These are phyloP conservation scores for Thymelicus acteon DNA, from an alignment of 2,888 invertebrate genomes.

Conservation along the genomic window DNA sequence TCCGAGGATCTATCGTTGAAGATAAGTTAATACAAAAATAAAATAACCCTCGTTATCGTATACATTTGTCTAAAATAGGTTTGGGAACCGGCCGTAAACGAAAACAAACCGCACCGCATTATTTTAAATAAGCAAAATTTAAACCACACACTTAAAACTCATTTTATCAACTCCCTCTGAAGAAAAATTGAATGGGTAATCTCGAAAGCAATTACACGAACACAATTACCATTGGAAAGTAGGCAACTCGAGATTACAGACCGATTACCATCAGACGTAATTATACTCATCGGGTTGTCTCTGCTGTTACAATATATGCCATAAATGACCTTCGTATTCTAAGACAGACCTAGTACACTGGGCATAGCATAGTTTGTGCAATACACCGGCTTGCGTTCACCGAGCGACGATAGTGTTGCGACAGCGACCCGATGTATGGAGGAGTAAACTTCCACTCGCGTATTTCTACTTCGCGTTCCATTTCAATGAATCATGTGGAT, in stretches of 20 bases:
- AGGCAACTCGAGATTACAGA: conserved; percentile 25
- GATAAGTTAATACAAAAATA: too few species aligned
- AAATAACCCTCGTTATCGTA: too few species aligned
- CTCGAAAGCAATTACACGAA: conserved; percentile 28
- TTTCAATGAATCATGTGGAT: conserved; percentile 38
- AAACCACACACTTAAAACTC: neutral
- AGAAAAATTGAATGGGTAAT: conserved; percentile 24
- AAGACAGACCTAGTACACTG: conserved; percentile 34
- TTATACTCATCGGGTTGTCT: conserved; percentile 29
- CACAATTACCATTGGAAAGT: conserved; percentile 35
- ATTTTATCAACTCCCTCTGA: neutral
- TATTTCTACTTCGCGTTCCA: conserved; percentile 39
- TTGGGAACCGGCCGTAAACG: too few species aligned
- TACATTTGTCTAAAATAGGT: too few species aligned
- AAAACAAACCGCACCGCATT: too few species aligned
- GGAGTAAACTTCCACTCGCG: conserved; percentile 45
- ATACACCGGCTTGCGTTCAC: conserved; percentile 65
- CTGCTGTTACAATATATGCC: conserved; percentile 26
- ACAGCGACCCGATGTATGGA: conserved; percentile 51
- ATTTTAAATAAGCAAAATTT: neutral
- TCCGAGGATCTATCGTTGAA: too few species aligned
- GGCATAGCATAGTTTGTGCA: conserved; percentile 58
- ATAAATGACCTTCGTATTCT: conserved; percentile 33
- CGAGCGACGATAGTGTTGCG: conserved; percentile 53
- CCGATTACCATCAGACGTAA: conserved; percentile 25